Conservation (phyloP, 2,888 invertebrate species). For the Blomia tropicalis region DNA sequence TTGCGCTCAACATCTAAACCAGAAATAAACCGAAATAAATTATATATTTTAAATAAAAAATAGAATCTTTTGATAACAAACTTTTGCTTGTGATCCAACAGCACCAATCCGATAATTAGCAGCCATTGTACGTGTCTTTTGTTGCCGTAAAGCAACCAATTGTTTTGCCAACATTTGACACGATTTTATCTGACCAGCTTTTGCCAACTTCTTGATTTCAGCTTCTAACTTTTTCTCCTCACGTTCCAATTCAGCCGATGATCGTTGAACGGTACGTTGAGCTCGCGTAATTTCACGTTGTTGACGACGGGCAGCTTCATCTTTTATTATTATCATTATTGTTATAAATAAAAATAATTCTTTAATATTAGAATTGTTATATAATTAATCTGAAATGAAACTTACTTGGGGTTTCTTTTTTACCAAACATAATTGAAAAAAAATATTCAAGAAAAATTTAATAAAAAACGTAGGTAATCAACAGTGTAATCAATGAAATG, state of each 20-base stretch:
- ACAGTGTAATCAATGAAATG: too few species aligned
- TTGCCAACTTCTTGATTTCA: slow-evolving; percentile 75
- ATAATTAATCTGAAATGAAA: background rate
- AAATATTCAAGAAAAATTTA: too few species aligned
- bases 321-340: background rate
- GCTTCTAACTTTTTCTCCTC: slow-evolving; percentile 76
- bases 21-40: slow-evolving; percentile 30
- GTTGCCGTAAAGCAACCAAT: slow-evolving; percentile 66
- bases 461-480: too few species aligned
- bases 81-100: slow-evolving; percentile 67
- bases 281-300: slow-evolving; percentile 63
- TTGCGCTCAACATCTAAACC: slow-evolving; percentile 60
- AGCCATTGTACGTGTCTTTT: slow-evolving; percentile 61
- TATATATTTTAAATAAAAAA: background rate
- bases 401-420: background rate
- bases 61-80: background rate
- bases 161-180: slow-evolving; percentile 61
- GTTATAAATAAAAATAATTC: too few species aligned
- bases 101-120: slow-evolving; percentile 61
- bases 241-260: slow-evolving; percentile 59
- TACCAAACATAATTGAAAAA: too few species aligned
- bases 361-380: background rate
- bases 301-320: slow-evolving; percentile 68
- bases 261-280: slow-evolving; percentile 64
- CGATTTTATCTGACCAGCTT: slow-evolving; percentile 68